phyloP scores from a whole-genome alignment of 53 echinoderm and acorn worm species.

The Temnopleurus reevesii region DNA sequence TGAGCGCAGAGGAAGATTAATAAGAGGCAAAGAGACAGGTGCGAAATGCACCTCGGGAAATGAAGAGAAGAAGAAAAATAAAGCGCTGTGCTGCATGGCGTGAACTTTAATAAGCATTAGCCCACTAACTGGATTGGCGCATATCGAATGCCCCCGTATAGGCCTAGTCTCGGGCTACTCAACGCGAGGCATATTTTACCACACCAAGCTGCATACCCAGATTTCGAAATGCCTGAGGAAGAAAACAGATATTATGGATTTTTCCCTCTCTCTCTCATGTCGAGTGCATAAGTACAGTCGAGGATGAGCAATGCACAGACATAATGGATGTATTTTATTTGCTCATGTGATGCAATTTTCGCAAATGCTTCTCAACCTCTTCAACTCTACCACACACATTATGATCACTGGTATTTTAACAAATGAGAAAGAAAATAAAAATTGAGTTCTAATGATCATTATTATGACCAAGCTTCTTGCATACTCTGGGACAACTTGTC shows the following conservation, averaged over 20 bases:
- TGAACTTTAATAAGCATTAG: slow-evolving; percentile 63
- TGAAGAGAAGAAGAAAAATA: slow-evolving; percentile 39
- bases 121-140: slow-evolving; percentile 58
- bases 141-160: slow-evolving; percentile 52
- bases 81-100: slow-evolving; percentile 38
- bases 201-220: slow-evolving; percentile 54
- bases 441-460: too few species aligned
- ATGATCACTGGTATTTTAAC: too few species aligned
- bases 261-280: background rate
- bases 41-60: slow-evolving; percentile 60
- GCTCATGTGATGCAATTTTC: background rate
- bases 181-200: slow-evolving; percentile 25
- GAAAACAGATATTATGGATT: slow-evolving; percentile 62
- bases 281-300: background rate
- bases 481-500: too few species aligned
- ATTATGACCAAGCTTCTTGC: too few species aligned
- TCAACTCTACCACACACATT: background rate
- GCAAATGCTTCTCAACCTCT: background rate
- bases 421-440: too few species aligned
- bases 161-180: slow-evolving; percentile 38
- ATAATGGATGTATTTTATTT: slow-evolving; percentile 12
- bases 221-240: slow-evolving; percentile 55
- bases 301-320: background rate
- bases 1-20: slow-evolving; percentile 46
- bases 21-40: slow-evolving; percentile 58